Base-by-base conservation (phyloP, 2,113 vertebrate species). In the Corynorhinus townsendii region DNA sequence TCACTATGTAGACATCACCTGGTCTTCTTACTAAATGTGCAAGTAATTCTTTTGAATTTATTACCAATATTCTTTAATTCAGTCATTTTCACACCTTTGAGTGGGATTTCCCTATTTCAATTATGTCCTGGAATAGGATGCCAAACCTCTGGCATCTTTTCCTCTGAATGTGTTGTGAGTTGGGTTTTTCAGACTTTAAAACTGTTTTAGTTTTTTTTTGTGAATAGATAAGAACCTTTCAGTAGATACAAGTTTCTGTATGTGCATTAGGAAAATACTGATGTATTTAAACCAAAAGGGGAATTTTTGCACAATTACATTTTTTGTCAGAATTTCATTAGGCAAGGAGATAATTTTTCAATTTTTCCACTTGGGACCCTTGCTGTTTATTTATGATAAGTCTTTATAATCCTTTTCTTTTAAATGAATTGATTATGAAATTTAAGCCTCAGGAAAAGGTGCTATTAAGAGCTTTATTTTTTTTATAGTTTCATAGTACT, bases 321-420 rank as follows among this genome's bases (percentile, higher is more conserved):
- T 86, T 90, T 49, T 47, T 87, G 17, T 73, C 77, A 72, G 38
- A 93, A n/a, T 75, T 92, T 14, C 11, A 54, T 45, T 80, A 84
- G 52, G 15, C 47, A 82, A 62, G 76, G 59, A 80, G 17, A 35
- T 77, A 43, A 77, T 85, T 89, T 82, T 19, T 94, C 24, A 64
- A 20, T 79, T 91, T 96, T 95, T 4, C n/a, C 38, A 72, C n/a
- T 86, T 95, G 62, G 43, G 69, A 40, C 3, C 15, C 47, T n/a
- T 90, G 16, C 45, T 92, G 16, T 86, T 95, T 89, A 75, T 89
- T 95, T 77, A 43, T 80, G 7, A 79, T 92, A 30, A 90, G 10
- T 86, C 43, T 95, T 35, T 79, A 72, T 49, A 94, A 52, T 89
- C 52, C 35, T 95, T 90, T 95, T 52, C 45, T 86, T 96, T 86